Conservation (phyloP, 2,797 vertebrate species). For the Gambelia wislizenii region DNA sequence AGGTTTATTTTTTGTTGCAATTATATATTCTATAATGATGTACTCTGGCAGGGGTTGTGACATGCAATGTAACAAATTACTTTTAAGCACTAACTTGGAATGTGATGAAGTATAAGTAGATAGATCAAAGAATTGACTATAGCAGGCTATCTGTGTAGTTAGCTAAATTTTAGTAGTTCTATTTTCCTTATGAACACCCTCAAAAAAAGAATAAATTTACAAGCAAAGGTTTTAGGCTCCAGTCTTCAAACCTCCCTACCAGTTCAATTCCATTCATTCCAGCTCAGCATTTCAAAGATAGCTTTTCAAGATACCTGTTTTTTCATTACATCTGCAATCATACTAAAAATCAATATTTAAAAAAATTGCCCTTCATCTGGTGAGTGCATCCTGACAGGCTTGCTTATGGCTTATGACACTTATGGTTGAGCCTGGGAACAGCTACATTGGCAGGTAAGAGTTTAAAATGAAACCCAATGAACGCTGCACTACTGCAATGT, state of each 20-base stretch:
- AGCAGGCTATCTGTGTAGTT: not conserved
- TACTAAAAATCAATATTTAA: conserved; percentile 26
- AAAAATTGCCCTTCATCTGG: conserved; percentile 8
- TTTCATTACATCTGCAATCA: conserved; percentile 17
- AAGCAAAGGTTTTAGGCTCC: not conserved
- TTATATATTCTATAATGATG: too few species aligned
- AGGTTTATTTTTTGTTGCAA: too few species aligned
- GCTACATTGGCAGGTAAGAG: not conserved
- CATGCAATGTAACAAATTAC: too few species aligned
- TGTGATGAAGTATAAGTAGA: not conserved
- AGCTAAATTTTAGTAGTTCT: not conserved
- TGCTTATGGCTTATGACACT: not conserved
- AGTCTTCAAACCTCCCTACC: not conserved
- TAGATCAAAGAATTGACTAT: not conserved
- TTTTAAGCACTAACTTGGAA: too few species aligned
- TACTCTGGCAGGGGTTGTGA: too few species aligned
- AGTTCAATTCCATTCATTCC: not conserved
- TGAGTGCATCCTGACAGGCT: not conserved
- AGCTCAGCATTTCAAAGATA: not conserved
- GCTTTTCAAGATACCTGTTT: not conserved
- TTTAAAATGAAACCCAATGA: conserved; percentile 9
- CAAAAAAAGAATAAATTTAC: not conserved
- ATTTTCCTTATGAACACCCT: not conserved
- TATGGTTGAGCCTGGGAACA: not conserved
- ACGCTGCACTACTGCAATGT: not conserved